phyloP scores from a whole-genome alignment of 2,888 invertebrate species.

The Orthosia gracilis region DNA sequence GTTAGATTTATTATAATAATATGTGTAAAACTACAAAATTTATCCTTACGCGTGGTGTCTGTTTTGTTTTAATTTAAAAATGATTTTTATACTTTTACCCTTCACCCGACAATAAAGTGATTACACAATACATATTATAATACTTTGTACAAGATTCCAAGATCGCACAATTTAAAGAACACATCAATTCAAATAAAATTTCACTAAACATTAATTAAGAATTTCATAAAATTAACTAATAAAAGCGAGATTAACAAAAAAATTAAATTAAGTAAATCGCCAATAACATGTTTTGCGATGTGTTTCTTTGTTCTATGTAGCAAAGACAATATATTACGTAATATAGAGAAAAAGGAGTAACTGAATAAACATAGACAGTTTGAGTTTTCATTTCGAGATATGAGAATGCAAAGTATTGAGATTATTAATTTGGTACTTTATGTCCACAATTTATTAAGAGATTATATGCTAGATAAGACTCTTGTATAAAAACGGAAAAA shows the following conservation, averaged over 20 bases:
- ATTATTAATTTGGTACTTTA: constrained; percentile 39
- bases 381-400: constrained; percentile 1
- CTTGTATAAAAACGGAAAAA: background rate
- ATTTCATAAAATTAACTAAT: constrained; percentile 23
- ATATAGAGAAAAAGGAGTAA: background rate
- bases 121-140: constrained; percentile 27
- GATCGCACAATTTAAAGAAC: constrained; percentile 39
- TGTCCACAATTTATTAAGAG: constrained; percentile 7
- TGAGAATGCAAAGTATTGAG: constrained; percentile 18
- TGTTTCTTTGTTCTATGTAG: constrained; percentile 26
- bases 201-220: constrained; percentile 37
- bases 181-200: constrained; percentile 43
- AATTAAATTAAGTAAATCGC: constrained; percentile 57
- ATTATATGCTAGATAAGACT: background rate
- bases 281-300: constrained; percentile 45
- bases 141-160: constrained; percentile 40
- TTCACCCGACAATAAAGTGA: constrained; percentile 44
- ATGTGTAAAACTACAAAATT: constrained; percentile 55
- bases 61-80: constrained; percentile 28
- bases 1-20: constrained; percentile 50
- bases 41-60: constrained; percentile 36
- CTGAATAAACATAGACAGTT: constrained; percentile 15
- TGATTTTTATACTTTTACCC: constrained; percentile 50
- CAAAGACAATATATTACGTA: background rate
- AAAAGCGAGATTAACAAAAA: constrained; percentile 33